Evolutionary conservation across 2,113 vertebrate genomes (phyloP), one percentile per base, ranked within the genome.

Genomic region (Morone chrysops): DNA sequence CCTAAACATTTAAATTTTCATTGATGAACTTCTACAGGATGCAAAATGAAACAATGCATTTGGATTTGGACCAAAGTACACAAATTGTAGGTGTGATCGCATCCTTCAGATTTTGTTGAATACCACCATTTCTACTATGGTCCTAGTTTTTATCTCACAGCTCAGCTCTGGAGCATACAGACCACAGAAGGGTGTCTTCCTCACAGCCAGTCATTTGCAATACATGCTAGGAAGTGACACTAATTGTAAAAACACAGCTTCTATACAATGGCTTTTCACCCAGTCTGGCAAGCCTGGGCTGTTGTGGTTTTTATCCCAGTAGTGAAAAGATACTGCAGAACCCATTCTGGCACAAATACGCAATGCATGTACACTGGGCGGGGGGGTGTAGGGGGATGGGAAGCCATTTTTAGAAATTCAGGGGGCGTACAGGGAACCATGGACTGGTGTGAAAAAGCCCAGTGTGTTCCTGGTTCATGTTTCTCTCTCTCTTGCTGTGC

Each of bases 351-450:
- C 81, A 89, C 66, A 66, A 71, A 81, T 53, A 78, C 75, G 74
- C 79, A 77, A 81, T 56, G 80, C 73, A 75, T 75, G 74, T 77
- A 81, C 36, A 14, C 81, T 80, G 77, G 65, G 65, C 36, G 59
- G 22, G n/a, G 41, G 81, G 74, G 38, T 45, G 57, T 54, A 16
- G 78, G 53, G 84, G 75, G 66, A 81, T 71, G 77, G 20, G 13
- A 75, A 87, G 83, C 57, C 85, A 91, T 93, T 93, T 95, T 94
- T 95, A 94, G 93, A 93, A 87, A 92, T 75, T 86, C 82, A 89
- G 92, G 88, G 92, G 93, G 92, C 69, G 90, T 90, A 75, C 50
- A 92, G 89, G 87, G 77, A 91, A 81, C 73, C 65, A 88, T 81
- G 62, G 82, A 70, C 88, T 86, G 90, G 82, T 89, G 86, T 86